Evolutionary conservation across 2,888 invertebrate genomes (phyloP).

Genomic region (Pristionchus mayeri): DNA sequence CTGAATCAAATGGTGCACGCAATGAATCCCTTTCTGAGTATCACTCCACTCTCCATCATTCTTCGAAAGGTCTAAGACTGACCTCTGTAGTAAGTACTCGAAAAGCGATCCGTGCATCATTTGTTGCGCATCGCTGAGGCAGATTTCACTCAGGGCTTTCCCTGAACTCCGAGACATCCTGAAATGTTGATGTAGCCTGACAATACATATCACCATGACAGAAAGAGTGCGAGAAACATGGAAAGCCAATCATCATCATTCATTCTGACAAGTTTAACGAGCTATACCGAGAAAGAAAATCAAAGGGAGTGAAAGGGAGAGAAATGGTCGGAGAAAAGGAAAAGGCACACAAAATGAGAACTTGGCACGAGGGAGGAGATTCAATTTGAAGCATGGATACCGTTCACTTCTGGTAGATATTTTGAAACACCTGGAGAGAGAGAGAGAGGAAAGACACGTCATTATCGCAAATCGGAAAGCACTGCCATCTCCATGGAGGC

Average conservation of each 20-base stretch:
- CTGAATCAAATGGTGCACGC: too few relatives aligned
- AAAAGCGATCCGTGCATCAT: slow-evolving; percentile 68
- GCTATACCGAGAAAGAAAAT: not conserved
- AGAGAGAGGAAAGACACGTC: too few relatives aligned
- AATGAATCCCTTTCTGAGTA: too few relatives aligned
- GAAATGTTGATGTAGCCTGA: too few relatives aligned
- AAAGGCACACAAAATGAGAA: not conserved
- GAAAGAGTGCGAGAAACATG: not conserved
- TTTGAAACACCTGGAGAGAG: not conserved
- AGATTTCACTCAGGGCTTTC: slow-evolving; percentile 65
- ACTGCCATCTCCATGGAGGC: too few relatives aligned
- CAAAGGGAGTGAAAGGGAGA: not conserved
- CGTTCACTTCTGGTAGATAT: too few relatives aligned
- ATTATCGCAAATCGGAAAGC: too few relatives aligned
- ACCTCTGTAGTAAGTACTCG: slow-evolving; percentile 66
- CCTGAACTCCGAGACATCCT: slow-evolving; percentile 50
- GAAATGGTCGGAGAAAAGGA: not conserved
- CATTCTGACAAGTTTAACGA: too few relatives aligned
- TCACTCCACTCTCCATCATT: too few relatives aligned
- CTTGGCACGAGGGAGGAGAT: not conserved
- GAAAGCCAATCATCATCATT: not conserved
- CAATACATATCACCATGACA: not conserved
- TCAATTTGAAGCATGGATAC: slow-evolving; percentile 7
- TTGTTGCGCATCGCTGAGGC: slow-evolving; percentile 67
- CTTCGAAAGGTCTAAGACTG: too few relatives aligned